These are phyloP conservation scores for Corythornis cristatus DNA, from an alignment of 2,113 vertebrate species.

Conservation along the genomic window DNA sequence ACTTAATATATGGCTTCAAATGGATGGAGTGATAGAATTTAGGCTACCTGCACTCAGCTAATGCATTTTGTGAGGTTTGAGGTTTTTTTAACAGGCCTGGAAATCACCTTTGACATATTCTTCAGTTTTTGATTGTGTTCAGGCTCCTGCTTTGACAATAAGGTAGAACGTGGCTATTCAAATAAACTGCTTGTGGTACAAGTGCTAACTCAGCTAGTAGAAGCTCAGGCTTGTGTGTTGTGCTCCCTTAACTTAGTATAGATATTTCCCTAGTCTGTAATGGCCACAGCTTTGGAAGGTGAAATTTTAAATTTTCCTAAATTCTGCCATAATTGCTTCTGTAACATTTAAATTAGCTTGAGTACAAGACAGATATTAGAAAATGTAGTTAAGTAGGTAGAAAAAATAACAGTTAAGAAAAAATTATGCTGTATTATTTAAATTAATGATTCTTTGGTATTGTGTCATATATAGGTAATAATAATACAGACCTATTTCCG, in stretches of 20 bases:
- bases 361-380: neutral
- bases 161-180: neutral
- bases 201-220: neutral
- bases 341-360: neutral
- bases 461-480: conserved; percentile 77
- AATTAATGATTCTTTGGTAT: neutral
- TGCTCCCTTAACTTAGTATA: neutral
- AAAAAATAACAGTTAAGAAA: neutral
- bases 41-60: neutral
- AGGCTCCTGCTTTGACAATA: neutral
- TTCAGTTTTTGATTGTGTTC: neutral
- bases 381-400: neutral
- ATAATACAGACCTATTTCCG: conserved; percentile 83
- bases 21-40: neutral
- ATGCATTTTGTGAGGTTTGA: neutral
- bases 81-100: neutral
- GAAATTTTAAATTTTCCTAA: neutral
- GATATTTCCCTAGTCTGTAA: neutral
- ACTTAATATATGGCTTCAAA: neutral
- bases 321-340: neutral
- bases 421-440: neutral
- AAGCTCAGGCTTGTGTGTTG: neutral
- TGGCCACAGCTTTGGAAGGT: neutral
- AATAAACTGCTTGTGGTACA: neutral
- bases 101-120: neutral